Evolutionary conservation across 2,888 invertebrate species (phyloP).

Genomic region (Trachelus troglodyta): DNA sequence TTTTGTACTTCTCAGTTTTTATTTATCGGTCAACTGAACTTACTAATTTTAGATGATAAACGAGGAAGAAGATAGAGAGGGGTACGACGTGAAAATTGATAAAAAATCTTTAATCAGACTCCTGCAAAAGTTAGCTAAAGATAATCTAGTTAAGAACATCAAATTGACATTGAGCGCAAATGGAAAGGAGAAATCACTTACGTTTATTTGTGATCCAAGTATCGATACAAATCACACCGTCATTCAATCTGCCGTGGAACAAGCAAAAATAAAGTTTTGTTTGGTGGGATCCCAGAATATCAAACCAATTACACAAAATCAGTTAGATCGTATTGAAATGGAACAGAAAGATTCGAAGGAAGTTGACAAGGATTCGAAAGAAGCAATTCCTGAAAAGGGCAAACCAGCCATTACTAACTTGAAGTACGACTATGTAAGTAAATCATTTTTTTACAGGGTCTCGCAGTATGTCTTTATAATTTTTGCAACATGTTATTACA

Average conservation of each 20-base stretch:
- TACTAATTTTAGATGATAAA: constrained; percentile 65
- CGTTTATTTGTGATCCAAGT: constrained; percentile 70
- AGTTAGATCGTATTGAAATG: background rate
- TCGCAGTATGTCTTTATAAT: background rate
- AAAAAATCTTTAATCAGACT: constrained; percentile 75
- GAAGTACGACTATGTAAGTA: constrained; percentile 25
- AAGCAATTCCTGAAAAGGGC: background rate
- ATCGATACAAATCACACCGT: constrained; percentile 67
- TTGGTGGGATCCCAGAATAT: constrained; percentile 34
- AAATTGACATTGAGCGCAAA: constrained; percentile 67
- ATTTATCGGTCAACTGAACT: background rate
- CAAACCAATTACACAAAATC: constrained; percentile 28
- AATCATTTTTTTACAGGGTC: background rate
- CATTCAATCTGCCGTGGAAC: constrained; percentile 72
- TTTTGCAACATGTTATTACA: constrained; percentile 27
- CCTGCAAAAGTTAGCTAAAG: constrained; percentile 70
- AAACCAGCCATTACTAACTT: background rate
- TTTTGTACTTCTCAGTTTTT: constrained; percentile 4
- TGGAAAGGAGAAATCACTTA: constrained; percentile 65
- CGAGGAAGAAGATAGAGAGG: constrained; percentile 70
- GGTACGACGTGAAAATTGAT: constrained; percentile 71
- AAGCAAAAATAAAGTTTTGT: constrained; percentile 71
- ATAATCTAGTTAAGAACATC: constrained; percentile 71
- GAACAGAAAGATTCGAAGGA: constrained; percentile 17
- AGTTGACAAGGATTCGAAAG: background rate